These are phyloP conservation scores for Leucophenga varia DNA, from an alignment of 1,140 invertebrate species.

Conservation along the genomic window DNA sequence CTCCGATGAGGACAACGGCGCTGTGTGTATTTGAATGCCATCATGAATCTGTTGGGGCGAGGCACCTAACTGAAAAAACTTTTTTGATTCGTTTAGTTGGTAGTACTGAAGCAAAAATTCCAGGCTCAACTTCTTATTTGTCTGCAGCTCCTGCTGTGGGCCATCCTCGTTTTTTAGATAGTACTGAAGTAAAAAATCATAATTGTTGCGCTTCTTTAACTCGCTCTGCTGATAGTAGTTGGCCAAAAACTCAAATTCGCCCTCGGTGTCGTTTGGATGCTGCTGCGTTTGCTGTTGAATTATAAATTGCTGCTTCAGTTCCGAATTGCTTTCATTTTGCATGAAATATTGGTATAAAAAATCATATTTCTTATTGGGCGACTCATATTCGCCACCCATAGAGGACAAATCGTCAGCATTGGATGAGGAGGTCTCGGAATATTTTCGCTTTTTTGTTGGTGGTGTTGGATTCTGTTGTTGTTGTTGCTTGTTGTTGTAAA, in stretches of 20 bases:
- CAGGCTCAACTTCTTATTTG: constrained; percentile 38
- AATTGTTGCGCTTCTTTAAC: constrained; percentile 41
- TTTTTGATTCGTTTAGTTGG: constrained; percentile 54
- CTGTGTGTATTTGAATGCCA: too few species aligned
- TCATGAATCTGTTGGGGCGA: constrained; percentile 48
- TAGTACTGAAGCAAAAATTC: constrained; percentile 53
- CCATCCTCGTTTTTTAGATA: constrained; percentile 34
- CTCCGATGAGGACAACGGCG: constrained; percentile 25
- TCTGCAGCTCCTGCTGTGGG: constrained; percentile 12
- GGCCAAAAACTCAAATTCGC: constrained; percentile 41
- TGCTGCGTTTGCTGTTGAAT: constrained; percentile 26
- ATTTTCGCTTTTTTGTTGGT: constrained; percentile 42
- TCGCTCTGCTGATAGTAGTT: constrained; percentile 51
- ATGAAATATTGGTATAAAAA: constrained; percentile 50
- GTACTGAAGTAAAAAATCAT: constrained; percentile 49
- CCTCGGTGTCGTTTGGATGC: constrained; percentile 17
- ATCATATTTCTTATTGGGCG: constrained; percentile 32
- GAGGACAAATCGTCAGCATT: constrained; percentile 31
- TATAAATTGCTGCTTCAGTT: constrained; percentile 40
- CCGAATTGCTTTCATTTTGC: constrained; percentile 37
- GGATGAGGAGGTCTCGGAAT: constrained; percentile 36
- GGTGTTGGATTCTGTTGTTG: constrained; percentile 13
- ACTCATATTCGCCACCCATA: constrained; percentile 19
- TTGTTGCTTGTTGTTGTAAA: constrained; percentile 35
- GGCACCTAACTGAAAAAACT: constrained; percentile 57